These are phyloP conservation scores for Horisme vitalbata DNA, from an alignment of 2,888 invertebrate species.

Conservation along the genomic window DNA sequence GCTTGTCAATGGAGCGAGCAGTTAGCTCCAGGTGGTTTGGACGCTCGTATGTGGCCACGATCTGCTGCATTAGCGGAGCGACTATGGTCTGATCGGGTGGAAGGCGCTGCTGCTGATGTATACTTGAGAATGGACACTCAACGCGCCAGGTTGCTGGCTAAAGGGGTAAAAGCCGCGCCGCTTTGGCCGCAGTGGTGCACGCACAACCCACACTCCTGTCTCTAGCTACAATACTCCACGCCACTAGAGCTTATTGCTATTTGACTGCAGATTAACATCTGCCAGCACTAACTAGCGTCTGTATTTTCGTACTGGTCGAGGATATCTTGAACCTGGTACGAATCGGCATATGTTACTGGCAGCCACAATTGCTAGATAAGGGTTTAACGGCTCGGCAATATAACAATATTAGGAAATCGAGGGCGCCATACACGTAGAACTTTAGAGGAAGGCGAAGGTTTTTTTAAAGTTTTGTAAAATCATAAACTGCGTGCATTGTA, in stretches of 20 bases:
- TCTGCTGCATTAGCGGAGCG: constrained; percentile 92
- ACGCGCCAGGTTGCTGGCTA: constrained; percentile 83
- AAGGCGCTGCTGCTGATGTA: constrained; percentile 81
- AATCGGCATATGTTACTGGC: too few relatives aligned
- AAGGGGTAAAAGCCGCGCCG: constrained; percentile 86
- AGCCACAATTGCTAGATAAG: too few relatives aligned
- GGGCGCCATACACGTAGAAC: too few relatives aligned
- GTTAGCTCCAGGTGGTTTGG: constrained; percentile 87
- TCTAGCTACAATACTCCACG: too few relatives aligned
- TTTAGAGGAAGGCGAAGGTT: neutral
- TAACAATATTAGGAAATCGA: too few relatives aligned
- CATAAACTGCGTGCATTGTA: constrained; percentile 29
- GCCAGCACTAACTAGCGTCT: too few relatives aligned
- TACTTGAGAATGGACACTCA: constrained; percentile 87
- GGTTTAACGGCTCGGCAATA: too few relatives aligned
- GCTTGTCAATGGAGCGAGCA: constrained; percentile 94
- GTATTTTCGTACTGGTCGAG: too few relatives aligned
- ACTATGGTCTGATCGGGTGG: constrained; percentile 86
- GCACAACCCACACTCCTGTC: constrained; percentile 89
- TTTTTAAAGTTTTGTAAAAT: constrained; percentile 2
- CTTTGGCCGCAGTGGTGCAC: constrained; percentile 91
- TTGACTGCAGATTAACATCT: too few relatives aligned
- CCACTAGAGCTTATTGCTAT: neutral
- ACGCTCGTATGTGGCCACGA: constrained; percentile 92
- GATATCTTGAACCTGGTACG: too few relatives aligned